A percentile compares a stretch with the other conserved stretches of the same genome.
Conservation (phyloP, 2,888 invertebrate genomes). For the Acanthopleura granulata region DNA sequence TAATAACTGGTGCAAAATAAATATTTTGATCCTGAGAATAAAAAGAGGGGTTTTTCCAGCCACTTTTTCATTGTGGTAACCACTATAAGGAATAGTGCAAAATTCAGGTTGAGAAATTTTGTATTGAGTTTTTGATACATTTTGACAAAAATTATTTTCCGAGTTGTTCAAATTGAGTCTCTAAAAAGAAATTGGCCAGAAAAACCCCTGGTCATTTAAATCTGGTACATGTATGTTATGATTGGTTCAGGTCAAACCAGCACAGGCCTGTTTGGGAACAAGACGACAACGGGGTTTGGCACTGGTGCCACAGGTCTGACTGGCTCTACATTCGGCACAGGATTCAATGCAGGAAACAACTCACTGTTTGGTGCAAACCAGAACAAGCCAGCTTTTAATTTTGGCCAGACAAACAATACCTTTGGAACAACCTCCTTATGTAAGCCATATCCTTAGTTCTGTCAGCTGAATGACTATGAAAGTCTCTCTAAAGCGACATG, state of each 20-base stretch:
- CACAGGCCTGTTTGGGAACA: conserved; percentile 23
- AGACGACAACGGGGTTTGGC: conserved; percentile 34
- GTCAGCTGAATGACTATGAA: too few species aligned
- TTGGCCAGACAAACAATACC: conserved; percentile 27
- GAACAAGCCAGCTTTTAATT: conserved; percentile 34
- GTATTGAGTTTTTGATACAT: too few species aligned
- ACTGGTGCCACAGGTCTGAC: conserved; percentile 30
- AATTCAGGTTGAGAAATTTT: background rate
- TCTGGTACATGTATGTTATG: background rate
- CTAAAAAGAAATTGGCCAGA: too few species aligned
- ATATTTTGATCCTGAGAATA: too few species aligned
- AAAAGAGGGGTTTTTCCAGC: background rate
- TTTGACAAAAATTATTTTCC: too few species aligned
- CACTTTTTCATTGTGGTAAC: background rate
- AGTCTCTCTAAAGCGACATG: too few species aligned
- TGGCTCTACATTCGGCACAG: conserved; percentile 21
- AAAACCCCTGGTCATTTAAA: background rate
- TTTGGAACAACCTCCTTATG: background rate
- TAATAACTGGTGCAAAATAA: too few species aligned
- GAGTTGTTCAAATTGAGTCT: too few species aligned
- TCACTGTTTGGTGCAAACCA: conserved; percentile 25
- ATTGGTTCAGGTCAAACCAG: background rate
- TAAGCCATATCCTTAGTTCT: background rate
- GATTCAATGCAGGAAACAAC: background rate
- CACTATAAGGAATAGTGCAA: too few species aligned